Base-by-base conservation (phyloP, 2,888 invertebrate genomes). In the Oeneis ivallda region DNA sequence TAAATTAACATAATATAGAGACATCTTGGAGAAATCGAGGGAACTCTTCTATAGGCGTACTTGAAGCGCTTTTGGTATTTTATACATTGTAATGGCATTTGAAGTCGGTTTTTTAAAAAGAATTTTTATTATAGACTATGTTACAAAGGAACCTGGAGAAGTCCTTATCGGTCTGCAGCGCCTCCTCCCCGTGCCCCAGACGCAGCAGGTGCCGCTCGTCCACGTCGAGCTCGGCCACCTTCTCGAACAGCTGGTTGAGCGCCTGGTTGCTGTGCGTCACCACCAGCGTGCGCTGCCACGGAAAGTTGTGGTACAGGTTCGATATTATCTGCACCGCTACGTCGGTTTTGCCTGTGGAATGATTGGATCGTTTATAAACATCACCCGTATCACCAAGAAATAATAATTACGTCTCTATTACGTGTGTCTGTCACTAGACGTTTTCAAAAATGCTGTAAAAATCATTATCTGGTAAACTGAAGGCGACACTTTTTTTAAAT, bases 221-320 rank as follows among this genome's bases (percentile, higher is more conserved):
- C 43, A 99, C 98, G 82, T 99, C 99, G 67, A 99, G 87, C 1
- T 96, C 97, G 86, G 99, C 99, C 73, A 99, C 99, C 91, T 99
- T 99, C 87, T 99, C 99, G 87, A 99, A 99, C 68, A 99, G 93
- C 89, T 99, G 99, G 93, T 99, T 99, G 58, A 99, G 93, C 0
- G 99, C 99, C 91, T 99, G 99, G 94, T 99, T 99, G 60, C 99
- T 99, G 89, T 99, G 99, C 0, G 99, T 99, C 0, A 99, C 99
- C 77, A 99, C 99, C 61, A 99, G 92, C 0, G 99, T 99, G 53
- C 99, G 94, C 84, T 99, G 99, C 89, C 98, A 97, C 0, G 99
- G 99, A 87, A 98, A 99, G 89, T 99, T 99, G 92, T 99, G 99
- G 86, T 99, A 99, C 64, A 99, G 93, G 85, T 99, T 99, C 11